A percentile compares a stretch with the other conserved stretches of the same genome.
phyloP scores from a whole-genome alignment of 2,113 vertebrate species.

The Chelonoidis abingdonii region DNA sequence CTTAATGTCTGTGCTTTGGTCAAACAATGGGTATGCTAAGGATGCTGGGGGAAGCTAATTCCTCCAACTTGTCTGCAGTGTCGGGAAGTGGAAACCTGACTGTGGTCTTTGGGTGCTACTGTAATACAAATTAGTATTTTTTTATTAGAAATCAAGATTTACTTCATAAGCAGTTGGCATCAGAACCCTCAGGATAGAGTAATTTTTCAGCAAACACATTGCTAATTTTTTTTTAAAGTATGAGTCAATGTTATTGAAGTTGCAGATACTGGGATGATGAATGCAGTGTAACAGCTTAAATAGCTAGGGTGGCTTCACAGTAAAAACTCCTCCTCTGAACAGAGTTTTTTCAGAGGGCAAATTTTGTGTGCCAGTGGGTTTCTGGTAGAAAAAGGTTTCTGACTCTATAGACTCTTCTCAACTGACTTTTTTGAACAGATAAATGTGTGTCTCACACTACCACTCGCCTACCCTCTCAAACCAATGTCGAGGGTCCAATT shows the following conservation, averaged over 20 bases:
- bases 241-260: constrained; percentile 62
- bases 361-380: not conserved
- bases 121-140: not conserved
- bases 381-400: not conserved
- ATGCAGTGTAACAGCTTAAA: constrained; percentile 59
- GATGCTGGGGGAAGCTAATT: not conserved
- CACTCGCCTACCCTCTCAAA: not conserved
- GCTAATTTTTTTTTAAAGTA: constrained; percentile 68
- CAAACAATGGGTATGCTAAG: not conserved
- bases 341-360: not conserved
- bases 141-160: constrained; percentile 38
- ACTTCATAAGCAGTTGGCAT: constrained; percentile 34
- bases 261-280: constrained; percentile 57
- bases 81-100: not conserved
- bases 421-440: not conserved
- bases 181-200: constrained; percentile 22
- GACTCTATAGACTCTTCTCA: not conserved
- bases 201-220: constrained; percentile 66
- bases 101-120: not conserved
- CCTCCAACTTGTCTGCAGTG: not conserved
- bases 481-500: not conserved
- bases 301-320: constrained; percentile 33
- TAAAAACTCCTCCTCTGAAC: constrained; percentile 57
- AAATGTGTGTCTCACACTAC: not conserved
- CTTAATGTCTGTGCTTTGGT: not conserved